phyloP scores from a whole-genome alignment of 2,797 vertebrate species.

The Trachurus trachurus region DNA sequence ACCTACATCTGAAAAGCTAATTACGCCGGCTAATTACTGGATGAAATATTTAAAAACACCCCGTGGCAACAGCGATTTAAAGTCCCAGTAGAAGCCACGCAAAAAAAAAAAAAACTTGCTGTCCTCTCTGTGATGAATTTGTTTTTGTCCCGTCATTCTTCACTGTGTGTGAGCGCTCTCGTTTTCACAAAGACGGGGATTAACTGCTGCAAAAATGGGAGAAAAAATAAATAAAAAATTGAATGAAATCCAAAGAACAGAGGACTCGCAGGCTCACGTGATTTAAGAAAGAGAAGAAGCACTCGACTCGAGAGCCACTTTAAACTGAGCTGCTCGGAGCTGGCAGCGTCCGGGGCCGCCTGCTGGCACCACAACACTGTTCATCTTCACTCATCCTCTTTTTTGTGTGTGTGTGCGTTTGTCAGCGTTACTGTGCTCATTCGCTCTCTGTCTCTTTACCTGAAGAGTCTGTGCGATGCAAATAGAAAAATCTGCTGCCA shows the following conservation, averaged over 20 bases:
- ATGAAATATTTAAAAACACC: constrained; percentile 49
- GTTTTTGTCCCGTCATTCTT: constrained; percentile 20
- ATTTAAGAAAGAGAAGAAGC: constrained; percentile 30
- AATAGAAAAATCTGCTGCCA: neutral
- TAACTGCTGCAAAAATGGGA: constrained; percentile 10
- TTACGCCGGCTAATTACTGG: constrained; percentile 58
- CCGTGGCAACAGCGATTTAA: constrained; percentile 23
- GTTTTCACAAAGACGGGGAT: constrained; percentile 38
- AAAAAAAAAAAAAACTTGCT: constrained; percentile 9
- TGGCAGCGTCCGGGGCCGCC: constrained; percentile 39
- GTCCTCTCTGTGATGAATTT: constrained; percentile 38
- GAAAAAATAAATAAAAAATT: neutral
- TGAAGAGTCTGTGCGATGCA: neutral
- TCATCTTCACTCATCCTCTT: constrained; percentile 4
- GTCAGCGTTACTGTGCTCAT: neutral
- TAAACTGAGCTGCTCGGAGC: constrained; percentile 18
- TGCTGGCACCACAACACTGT: neutral
- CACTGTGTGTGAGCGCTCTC: constrained; percentile 28
- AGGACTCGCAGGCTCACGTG: constrained; percentile 23
- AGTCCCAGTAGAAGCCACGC: constrained; percentile 18
- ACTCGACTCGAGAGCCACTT: constrained; percentile 13
- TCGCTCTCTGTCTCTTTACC: neutral
- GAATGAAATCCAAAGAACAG: constrained; percentile 31
- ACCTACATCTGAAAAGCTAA: constrained; percentile 52
- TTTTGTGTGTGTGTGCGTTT: neutral